Conservation (phyloP, 2,888 invertebrate species). For the Drosophila mayaguana region DNA sequence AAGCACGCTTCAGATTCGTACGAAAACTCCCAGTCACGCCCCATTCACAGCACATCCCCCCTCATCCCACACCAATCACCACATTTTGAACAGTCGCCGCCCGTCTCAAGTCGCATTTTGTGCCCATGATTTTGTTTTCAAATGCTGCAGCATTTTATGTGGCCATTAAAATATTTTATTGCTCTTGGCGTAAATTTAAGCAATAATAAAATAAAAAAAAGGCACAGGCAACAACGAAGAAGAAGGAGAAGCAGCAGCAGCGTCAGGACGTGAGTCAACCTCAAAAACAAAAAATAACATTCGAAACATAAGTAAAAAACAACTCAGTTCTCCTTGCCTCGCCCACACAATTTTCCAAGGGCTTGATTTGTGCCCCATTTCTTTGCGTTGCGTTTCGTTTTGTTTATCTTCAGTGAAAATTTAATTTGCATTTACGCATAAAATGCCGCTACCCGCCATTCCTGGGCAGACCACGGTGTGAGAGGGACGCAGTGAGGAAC, state of each 20-base stretch:
- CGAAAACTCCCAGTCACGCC: background rate
- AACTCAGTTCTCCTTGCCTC: conserved; percentile 12
- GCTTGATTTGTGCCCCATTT: conserved; percentile 50
- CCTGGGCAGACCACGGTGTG: background rate
- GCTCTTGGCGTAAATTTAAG: conserved; percentile 78
- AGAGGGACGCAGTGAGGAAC: too few species aligned
- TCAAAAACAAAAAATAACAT: too few species aligned
- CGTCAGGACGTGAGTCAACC: too few species aligned
- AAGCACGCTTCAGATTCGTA: conserved; percentile 58
- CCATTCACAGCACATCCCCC: too few species aligned
- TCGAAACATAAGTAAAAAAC: too few species aligned
- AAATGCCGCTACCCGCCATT: conserved; percentile 51
- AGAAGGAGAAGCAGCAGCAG: too few species aligned
- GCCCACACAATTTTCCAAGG: conserved; percentile 46
- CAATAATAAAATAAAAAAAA: conserved; percentile 69
- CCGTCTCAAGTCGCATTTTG: conserved; percentile 18
- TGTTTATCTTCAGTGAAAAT: conserved; percentile 59
- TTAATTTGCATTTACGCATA: conserved; percentile 78
- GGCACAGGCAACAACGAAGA: too few species aligned
- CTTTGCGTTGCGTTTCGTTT: conserved; percentile 42
- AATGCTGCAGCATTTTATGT: conserved; percentile 78
- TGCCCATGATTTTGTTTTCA: conserved; percentile 73
- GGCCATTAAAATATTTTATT: conserved; percentile 79
- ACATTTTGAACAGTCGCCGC: background rate
- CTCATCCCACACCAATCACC: fast-evolving